phyloP scores from a whole-genome alignment of 2,888 invertebrate genomes.

The Macrosiphum euphorbiae region DNA sequence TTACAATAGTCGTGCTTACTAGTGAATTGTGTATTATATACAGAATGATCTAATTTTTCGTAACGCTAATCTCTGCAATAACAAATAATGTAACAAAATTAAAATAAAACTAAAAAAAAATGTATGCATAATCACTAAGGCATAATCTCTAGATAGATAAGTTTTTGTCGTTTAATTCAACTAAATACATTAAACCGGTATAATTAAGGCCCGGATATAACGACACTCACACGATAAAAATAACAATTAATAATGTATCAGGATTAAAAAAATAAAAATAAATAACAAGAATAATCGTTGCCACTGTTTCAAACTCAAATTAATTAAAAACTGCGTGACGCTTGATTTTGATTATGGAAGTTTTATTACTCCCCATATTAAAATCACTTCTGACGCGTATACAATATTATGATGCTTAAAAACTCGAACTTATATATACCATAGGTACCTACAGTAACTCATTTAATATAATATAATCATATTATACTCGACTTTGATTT shows the following conservation, averaged over 20 bases:
- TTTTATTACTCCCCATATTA: not conserved
- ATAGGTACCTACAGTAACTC: not conserved
- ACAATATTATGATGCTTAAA: not conserved
- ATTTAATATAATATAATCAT: not conserved
- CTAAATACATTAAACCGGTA: not conserved
- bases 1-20: not conserved
- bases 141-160: not conserved
- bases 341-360: not conserved
- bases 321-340: not conserved
- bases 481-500: not conserved
- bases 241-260: not conserved
- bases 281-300: not conserved
- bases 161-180: not conserved
- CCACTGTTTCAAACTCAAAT: not conserved
- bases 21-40: not conserved
- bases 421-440: not conserved
- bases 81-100: not conserved
- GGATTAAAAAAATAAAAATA: constrained; percentile 1
- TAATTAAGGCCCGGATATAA: not conserved
- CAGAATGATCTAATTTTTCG: not conserved
- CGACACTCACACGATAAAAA: not conserved
- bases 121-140: not conserved
- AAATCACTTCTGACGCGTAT: not conserved
- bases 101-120: not conserved
- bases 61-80: not conserved